Conservation (phyloP, 2,888 invertebrate genomes). For the Acleris holmiana region DNA sequence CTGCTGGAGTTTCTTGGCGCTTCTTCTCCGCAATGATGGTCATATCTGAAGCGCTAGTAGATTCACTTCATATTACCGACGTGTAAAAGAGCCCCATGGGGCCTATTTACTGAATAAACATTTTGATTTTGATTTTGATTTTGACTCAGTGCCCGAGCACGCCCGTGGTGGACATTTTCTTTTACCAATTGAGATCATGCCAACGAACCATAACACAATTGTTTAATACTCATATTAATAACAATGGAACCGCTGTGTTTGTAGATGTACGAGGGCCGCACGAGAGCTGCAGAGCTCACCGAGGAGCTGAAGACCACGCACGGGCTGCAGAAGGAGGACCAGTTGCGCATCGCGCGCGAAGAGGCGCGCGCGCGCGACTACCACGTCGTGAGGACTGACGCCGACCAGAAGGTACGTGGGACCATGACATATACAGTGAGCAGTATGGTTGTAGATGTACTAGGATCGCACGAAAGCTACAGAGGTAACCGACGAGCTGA, state of each 20-base stretch:
- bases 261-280: conserved; percentile 89
- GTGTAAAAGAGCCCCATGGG: too few species aligned
- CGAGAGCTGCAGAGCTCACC: conserved; percentile 88
- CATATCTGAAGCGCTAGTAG: too few species aligned
- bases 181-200: too few species aligned
- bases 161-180: too few species aligned
- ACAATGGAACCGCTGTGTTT: background rate
- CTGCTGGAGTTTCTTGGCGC: too few species aligned
- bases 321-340: conserved; percentile 85
- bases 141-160: too few species aligned
- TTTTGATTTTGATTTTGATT: too few species aligned
- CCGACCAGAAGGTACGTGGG: conserved; percentile 63
- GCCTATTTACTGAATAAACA: too few species aligned
- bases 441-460: conserved; percentile 82
- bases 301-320: conserved; percentile 88
- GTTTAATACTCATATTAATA: too few species aligned
- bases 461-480: conserved; percentile 88
- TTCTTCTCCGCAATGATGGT: too few species aligned
- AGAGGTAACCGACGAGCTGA: conserved; percentile 89
- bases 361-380: conserved; percentile 68
- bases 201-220: too few species aligned
- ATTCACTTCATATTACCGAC: too few species aligned
- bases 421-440: background rate
- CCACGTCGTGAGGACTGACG: conserved; percentile 56
- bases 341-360: conserved; percentile 62